phyloP scores from a whole-genome alignment of 2,888 invertebrate species.

The Troides helena region DNA sequence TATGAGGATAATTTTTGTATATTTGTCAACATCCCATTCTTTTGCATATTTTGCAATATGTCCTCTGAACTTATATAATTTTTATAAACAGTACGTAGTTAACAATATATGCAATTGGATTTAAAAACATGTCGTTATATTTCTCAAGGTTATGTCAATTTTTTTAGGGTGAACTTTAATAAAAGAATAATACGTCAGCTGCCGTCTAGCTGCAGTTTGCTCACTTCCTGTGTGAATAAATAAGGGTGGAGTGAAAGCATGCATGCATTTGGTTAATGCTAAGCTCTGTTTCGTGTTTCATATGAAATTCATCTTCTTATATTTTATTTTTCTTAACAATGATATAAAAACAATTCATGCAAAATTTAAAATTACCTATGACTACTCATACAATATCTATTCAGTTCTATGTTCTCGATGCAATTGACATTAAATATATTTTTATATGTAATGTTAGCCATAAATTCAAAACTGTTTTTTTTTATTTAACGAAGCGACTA shows the following conservation, averaged over 20 bases:
- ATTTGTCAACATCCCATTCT: no score
- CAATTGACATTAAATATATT: background rate
- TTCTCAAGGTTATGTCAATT: background rate
- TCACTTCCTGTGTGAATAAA: constrained; percentile 8
- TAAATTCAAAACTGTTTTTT: no score
- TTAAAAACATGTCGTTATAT: background rate
- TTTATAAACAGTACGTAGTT: no score
- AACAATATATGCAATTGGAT: background rate
- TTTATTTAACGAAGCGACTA: no score
- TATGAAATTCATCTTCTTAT: background rate
- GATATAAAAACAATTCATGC: no score
- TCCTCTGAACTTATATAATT: no score
- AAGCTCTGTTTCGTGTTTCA: background rate
- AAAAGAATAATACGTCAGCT: constrained; percentile 5
- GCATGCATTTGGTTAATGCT: background rate
- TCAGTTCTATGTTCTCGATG: background rate
- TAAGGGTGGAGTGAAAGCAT: constrained; percentile 9
- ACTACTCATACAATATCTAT: no score
- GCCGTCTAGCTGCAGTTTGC: constrained; percentile 3
- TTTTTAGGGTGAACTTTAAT: background rate
- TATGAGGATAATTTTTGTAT: no score
- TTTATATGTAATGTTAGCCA: no score
- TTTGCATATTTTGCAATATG: no score
- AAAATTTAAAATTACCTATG: no score
- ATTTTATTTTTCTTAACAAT: no score